These are phyloP conservation scores for Dicyrtomina minuta DNA, from an alignment of 2,888 invertebrate genomes.

Conservation along the genomic window DNA sequence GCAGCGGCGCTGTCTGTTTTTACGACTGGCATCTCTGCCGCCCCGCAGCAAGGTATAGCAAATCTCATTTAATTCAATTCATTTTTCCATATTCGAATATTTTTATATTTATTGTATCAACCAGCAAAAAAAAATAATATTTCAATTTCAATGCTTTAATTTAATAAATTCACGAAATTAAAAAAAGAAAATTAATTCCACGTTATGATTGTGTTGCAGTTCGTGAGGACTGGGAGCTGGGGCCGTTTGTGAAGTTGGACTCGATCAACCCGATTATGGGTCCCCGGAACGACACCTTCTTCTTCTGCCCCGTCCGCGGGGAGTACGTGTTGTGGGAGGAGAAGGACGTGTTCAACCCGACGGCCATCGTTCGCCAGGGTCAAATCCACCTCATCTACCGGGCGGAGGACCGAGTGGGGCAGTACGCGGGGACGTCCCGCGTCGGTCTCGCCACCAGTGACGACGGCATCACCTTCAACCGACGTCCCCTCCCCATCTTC, in stretches of 20 bases:
- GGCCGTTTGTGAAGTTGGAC: constrained; percentile 46
- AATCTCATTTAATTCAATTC: too few species aligned
- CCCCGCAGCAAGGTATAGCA: too few species aligned
- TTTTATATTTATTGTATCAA: too few species aligned
- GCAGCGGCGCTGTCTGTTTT: too few species aligned
- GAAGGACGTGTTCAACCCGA: constrained; percentile 50
- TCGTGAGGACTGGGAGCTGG: too few species aligned
- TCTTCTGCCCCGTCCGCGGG: constrained; percentile 43
- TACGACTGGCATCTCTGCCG: too few species aligned
- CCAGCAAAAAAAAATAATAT: too few species aligned
- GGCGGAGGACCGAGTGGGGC: constrained; percentile 45
- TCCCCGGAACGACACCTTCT: constrained; percentile 39
- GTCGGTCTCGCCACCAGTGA: constrained; percentile 43
- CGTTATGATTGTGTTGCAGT: too few species aligned
- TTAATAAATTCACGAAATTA: too few species aligned
- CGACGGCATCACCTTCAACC: constrained; percentile 42
- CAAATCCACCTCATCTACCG: constrained; percentile 42
- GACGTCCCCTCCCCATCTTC: constrained; percentile 41
- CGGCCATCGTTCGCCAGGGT: constrained; percentile 42
- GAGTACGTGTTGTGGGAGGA: constrained; percentile 41
- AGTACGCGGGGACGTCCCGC: constrained; percentile 43
- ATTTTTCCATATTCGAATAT: too few species aligned
- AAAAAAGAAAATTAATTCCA: too few species aligned
- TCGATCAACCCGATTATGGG: constrained; percentile 43
- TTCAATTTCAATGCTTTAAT: too few species aligned